phyloP scores from a whole-genome alignment of 2,113 vertebrate species.

The Marmota flaviventris region DNA sequence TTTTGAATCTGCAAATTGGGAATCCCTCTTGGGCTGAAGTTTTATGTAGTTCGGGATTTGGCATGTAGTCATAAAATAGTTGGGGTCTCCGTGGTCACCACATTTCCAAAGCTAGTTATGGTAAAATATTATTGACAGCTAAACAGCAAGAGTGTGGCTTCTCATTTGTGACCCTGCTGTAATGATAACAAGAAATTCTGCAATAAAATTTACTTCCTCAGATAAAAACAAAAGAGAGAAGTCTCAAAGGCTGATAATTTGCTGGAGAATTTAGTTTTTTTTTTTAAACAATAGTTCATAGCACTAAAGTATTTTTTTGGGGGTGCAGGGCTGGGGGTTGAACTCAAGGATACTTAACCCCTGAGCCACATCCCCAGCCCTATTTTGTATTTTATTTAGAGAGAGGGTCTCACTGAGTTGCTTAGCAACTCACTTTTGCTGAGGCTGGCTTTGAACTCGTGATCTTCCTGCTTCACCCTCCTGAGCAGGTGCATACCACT shows the following conservation, averaged over 20 bases:
- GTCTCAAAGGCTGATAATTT: slow-evolving; percentile 17
- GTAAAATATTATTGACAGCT: slow-evolving; percentile 41
- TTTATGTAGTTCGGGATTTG: slow-evolving; percentile 45
- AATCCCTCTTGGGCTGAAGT: not conserved
- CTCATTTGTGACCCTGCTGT: slow-evolving; percentile 50
- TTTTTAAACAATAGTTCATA: not conserved
- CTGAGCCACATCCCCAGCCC: too few species aligned
- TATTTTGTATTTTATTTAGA: too few species aligned
- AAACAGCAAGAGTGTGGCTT: slow-evolving; percentile 33
- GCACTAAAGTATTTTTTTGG: not conserved
- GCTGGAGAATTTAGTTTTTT: not conserved
- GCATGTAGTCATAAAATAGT: not conserved
- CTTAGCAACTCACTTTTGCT: too few species aligned
- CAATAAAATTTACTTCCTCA: slow-evolving; percentile 44
- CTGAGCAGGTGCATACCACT: too few species aligned
- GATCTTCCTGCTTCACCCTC: too few species aligned
- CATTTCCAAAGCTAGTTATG: not conserved
- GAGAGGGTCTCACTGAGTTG: too few species aligned
- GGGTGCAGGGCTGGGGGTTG: too few species aligned
- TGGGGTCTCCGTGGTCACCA: slow-evolving; percentile 16
- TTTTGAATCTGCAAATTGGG: not conserved
- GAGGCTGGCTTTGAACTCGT: too few species aligned
- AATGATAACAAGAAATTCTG: not conserved
- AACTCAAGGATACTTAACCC: too few species aligned
- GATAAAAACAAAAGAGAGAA: slow-evolving; percentile 48